Evolutionary conservation across 2,113 vertebrate species (phyloP), one percentile per base, ranked within the genome.

Genomic region (Scomber japonicus): DNA sequence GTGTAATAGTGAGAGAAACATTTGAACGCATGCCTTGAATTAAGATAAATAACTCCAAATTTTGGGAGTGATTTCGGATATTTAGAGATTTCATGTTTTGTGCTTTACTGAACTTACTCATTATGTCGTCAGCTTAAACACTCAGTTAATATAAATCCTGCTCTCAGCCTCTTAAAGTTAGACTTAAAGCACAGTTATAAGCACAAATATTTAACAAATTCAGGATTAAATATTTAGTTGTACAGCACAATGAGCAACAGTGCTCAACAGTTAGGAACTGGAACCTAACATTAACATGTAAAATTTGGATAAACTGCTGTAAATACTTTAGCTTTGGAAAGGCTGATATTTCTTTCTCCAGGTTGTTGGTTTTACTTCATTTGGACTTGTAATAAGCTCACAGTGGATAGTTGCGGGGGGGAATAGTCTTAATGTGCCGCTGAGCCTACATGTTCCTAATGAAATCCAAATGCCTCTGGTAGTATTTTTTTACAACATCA

Each of bases 341-440:
- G 53, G 61, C 31, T 24, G 40, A 66, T 70, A 21, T 40, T 40
- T 40, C 9, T 40, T 35, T 35, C 31, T 62, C 65, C 51, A 75
- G 15, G 3, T 71, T 48, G 6, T 76, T 75, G 51, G 45, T 83
- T 84, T 66, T 15, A 21, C 57, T 50, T 53, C 8, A 16, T 44
- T 24, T 63, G 56, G 60, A 61, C 65, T 64, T 56, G 16, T 50
- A 86, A 70, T 56, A 11, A 59, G 35, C 59, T 56, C 30, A 30
- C 64, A 19, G 45, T 6, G 7, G 54, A 30, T 50, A 10, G 27
- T 80, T 86, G 73, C 54, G 35, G 45, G 49, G 49, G 62, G 59
- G 82, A 77, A 50, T 53, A 61, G 63, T 76, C 72, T 24, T 83
- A 75, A 75, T 89, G 68, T 73, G 56, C 74, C 50, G 55, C 72